Evolutionary conservation across 2,797 vertebrate genomes (phyloP).

Genomic region (Otolemur crassicaudatus): DNA sequence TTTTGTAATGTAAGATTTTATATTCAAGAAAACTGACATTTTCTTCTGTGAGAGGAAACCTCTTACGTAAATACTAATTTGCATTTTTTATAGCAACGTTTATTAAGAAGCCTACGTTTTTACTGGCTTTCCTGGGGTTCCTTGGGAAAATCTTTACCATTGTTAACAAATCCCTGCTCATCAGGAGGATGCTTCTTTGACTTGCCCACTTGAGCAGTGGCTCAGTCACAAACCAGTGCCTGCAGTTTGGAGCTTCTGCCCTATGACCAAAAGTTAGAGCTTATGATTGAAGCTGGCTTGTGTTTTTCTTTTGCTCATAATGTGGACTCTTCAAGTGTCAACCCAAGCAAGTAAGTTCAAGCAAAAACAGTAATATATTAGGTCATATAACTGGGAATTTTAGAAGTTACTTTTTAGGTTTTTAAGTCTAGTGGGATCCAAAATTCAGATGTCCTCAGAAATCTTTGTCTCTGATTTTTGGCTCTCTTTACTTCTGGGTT

Average conservation of each 20-base stretch:
- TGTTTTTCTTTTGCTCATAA: not conserved
- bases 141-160: not conserved
- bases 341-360: not conserved
- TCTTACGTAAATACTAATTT: not conserved
- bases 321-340: not conserved
- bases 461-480: not conserved
- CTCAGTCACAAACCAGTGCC: not conserved
- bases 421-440: not conserved
- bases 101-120: constrained; percentile 13
- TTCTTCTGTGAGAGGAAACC: not conserved
- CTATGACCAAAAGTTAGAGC: not conserved
- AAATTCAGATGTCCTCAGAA: not conserved
- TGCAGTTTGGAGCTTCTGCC: not conserved
- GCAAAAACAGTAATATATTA: not conserved
- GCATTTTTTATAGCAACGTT: not conserved
- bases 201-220: not conserved
- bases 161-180: not conserved
- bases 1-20: constrained; percentile 18
- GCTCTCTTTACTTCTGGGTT: not conserved
- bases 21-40: not conserved
- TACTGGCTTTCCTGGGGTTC: not conserved
- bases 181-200: not conserved
- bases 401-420: not conserved
- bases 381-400: not conserved
- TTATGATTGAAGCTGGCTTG: not conserved